Evolutionary conservation across 2,113 vertebrate species (phyloP), one percentile per base, ranked within the genome.

Genomic region (Myotis yumanensis): DNA sequence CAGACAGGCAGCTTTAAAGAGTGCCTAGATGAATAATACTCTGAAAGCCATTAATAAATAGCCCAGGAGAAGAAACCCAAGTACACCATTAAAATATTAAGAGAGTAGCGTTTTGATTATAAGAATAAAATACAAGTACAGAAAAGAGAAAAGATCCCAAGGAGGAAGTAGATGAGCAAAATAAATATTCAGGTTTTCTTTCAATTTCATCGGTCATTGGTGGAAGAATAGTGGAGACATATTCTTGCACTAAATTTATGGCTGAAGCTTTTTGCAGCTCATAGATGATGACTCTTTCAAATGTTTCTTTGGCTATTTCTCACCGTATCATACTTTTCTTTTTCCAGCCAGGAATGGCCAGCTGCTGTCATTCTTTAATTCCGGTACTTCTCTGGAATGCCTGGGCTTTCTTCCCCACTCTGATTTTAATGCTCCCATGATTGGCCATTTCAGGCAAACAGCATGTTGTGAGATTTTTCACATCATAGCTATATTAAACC

Each of bases 401-500:
- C 64, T 85, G 25, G 23, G 35, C 85, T 93, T 96, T 57, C 90
- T 95, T 95, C 76, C 30, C 68, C 37, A 54, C 69, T 97, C 93
- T 91, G 92, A 97, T 95, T 97, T 92, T 97, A 97, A 96, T 86
- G 94, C 94, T 82, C 75, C 92, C 54, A 68, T 92, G 97, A 97
- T 93, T 96, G 97, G 88, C 82, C 95, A 96, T 95, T 97, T 97
- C 95, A 94, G 88, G 90, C 81, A 97, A 94, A 95, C 92, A 95
- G 92, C 37, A 6, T 95, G 88, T 97, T 95, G 93, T 4, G 11
- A 93, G 93, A 95, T 94, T 96, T 96, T 96, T 96, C 97, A 95
- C 95, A 97, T 97, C 97, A 95, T 86, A 95, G 89, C 88, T 97
- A 93, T 97, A 96, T 96, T 96, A 96, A 97, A 97, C 94, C 97